Evolutionary conservation across 2,888 invertebrate species (phyloP).

Genomic region (Synergus japonicus): DNA sequence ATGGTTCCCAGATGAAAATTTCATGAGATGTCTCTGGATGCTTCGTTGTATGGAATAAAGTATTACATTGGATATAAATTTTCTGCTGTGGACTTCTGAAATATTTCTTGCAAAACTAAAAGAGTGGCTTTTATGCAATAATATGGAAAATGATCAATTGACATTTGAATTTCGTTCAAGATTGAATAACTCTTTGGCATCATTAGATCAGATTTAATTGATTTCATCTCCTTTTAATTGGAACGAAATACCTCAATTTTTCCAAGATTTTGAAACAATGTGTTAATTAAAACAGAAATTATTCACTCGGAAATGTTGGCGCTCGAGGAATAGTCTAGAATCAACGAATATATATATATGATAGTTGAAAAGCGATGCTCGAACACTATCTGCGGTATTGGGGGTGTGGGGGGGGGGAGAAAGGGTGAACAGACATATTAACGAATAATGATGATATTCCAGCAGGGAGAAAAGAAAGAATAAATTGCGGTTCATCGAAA

Average conservation of each 20-base stretch:
- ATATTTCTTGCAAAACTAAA: neutral
- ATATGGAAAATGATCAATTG: too few species aligned
- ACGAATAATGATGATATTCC: constrained; percentile 24
- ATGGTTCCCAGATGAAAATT: neutral
- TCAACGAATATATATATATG: constrained; percentile 7
- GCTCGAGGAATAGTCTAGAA: neutral
- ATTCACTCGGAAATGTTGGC: neutral
- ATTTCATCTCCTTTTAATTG: neutral
- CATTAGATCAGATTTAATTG: too few species aligned
- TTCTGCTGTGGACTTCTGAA: neutral
- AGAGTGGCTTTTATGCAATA: too few species aligned
- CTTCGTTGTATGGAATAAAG: neutral
- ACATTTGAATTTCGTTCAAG: neutral
- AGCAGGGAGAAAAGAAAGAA: neutral
- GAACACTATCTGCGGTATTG: constrained; percentile 10
- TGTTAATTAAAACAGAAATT: neutral
- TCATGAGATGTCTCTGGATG: neutral
- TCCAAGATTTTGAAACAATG: neutral
- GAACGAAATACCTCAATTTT: neutral
- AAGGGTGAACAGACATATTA: neutral
- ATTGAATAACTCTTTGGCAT: neutral
- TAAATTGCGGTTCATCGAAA: constrained; percentile 2
- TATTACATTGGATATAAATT: neutral
- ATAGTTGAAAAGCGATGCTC: constrained; percentile 19
- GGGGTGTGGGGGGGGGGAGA: neutral